These are phyloP conservation scores for Spodoptera littoralis DNA, from an alignment of 2,888 invertebrate genomes.

Conservation along the genomic window DNA sequence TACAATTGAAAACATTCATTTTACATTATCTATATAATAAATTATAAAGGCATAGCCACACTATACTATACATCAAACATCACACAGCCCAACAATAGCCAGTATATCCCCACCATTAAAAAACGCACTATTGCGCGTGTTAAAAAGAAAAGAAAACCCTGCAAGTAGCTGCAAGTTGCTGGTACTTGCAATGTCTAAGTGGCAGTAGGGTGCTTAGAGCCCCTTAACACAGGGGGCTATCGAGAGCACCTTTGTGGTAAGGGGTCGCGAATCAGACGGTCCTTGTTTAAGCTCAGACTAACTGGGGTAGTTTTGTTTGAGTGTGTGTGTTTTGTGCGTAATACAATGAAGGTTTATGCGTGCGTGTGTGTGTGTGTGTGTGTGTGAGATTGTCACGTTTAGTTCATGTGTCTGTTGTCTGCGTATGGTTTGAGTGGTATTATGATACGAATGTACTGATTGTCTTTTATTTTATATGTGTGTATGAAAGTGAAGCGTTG, in stretches of 20 bases:
- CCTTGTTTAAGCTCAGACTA: constrained; percentile 44
- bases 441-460: too few species aligned
- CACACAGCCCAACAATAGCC: background rate
- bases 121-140: constrained; percentile 19
- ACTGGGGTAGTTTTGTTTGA: constrained; percentile 12
- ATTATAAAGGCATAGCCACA: too few species aligned
- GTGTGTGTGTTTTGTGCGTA: background rate
- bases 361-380: background rate
- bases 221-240: constrained; percentile 50
- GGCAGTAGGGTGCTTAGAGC: constrained; percentile 62
- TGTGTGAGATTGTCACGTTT: background rate
- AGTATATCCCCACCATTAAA: constrained; percentile 11
- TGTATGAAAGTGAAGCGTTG: too few species aligned
- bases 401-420: too few species aligned
- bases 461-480: too few species aligned
- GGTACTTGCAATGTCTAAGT: constrained; percentile 62
- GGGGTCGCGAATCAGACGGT: constrained; percentile 52
- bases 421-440: background rate
- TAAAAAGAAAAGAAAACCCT: constrained; percentile 51
- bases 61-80: too few species aligned
- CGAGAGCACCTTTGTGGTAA: constrained; percentile 57
- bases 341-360: constrained; percentile 1
- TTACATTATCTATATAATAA: too few species aligned
- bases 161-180: constrained; percentile 11
- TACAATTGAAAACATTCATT: too few species aligned